These are phyloP conservation scores for Leptogaster cylindrica DNA, from an alignment of 2,888 invertebrate species.

Conservation along the genomic window DNA sequence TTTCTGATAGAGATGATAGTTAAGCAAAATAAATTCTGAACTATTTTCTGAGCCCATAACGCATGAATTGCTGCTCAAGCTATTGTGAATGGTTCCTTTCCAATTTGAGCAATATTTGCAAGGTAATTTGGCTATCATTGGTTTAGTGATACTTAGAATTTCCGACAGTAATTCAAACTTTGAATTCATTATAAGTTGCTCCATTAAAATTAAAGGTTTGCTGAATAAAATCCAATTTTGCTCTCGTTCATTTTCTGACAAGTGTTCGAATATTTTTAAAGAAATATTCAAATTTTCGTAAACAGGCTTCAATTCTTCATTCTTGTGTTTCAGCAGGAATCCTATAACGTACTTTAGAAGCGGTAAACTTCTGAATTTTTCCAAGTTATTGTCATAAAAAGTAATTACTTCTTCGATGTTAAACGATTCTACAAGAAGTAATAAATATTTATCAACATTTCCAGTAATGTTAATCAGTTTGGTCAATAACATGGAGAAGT, in stretches of 20 bases:
- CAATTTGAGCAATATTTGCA: slow-evolving; percentile 59
- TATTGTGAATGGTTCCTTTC: slow-evolving; percentile 54
- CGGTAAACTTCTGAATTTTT: slow-evolving; percentile 68
- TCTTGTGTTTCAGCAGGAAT: slow-evolving; percentile 65
- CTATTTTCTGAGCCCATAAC: not conserved
- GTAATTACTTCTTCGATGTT: slow-evolving; percentile 67
- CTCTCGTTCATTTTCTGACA: slow-evolving; percentile 66
- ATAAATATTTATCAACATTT: slow-evolving; percentile 49
- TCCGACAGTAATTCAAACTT: slow-evolving; percentile 72
- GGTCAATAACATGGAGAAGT: slow-evolving; percentile 52
- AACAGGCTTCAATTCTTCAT: slow-evolving; percentile 57
- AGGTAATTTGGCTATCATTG: not conserved
- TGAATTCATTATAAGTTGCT: slow-evolving; percentile 87
- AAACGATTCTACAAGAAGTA: slow-evolving; percentile 67
- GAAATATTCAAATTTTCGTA: slow-evolving; percentile 72
- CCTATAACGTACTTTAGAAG: slow-evolving; percentile 71
- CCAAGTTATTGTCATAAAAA: slow-evolving; percentile 70
- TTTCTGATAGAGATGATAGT: slow-evolving; percentile 68
- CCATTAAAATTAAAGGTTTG: slow-evolving; percentile 78
- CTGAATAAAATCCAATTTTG: slow-evolving; percentile 71
- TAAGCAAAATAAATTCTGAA: slow-evolving; percentile 64
- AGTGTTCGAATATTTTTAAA: slow-evolving; percentile 70
- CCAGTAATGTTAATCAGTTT: slow-evolving; percentile 54
- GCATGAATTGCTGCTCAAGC: slow-evolving; percentile 34
- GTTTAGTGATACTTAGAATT: slow-evolving; percentile 60